phyloP scores from a whole-genome alignment of 2,797 vertebrate species.

The Pyrocephalus nanus region DNA sequence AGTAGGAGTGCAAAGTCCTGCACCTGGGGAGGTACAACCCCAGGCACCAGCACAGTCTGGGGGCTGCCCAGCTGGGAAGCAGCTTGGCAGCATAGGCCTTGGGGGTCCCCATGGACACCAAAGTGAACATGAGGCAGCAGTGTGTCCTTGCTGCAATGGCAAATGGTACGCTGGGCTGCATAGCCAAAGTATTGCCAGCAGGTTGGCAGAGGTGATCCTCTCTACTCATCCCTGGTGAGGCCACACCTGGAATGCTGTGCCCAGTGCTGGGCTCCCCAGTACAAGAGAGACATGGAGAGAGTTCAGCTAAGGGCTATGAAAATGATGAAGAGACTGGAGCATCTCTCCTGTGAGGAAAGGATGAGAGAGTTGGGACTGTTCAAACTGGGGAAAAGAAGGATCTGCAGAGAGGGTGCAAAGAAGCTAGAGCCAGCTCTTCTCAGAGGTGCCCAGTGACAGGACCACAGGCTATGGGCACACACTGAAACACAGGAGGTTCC shows the following conservation, averaged over 20 bases:
- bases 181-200: not conserved
- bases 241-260: not conserved
- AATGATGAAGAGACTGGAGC: not conserved
- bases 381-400: not conserved
- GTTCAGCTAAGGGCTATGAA: fast-evolving
- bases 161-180: not conserved
- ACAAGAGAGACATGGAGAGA: not conserved
- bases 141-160: not conserved
- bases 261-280: not conserved
- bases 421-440: not conserved
- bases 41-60: no score
- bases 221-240: not conserved
- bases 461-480: not conserved
- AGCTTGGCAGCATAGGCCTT: not conserved
- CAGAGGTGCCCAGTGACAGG: not conserved
- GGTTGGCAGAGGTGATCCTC: not conserved
- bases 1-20: not conserved
- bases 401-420: not conserved
- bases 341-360: not conserved
- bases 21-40: not conserved
- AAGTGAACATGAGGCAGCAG: fast-evolving
- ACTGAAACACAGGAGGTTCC: not conserved
- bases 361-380: not conserved
- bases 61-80: not conserved
- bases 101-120: not conserved